Percentiles rank a stretch among this genome's conserved stretches.
Conservation (phyloP, 1,140 invertebrate species). For the Anthonomus grandis region DNA sequence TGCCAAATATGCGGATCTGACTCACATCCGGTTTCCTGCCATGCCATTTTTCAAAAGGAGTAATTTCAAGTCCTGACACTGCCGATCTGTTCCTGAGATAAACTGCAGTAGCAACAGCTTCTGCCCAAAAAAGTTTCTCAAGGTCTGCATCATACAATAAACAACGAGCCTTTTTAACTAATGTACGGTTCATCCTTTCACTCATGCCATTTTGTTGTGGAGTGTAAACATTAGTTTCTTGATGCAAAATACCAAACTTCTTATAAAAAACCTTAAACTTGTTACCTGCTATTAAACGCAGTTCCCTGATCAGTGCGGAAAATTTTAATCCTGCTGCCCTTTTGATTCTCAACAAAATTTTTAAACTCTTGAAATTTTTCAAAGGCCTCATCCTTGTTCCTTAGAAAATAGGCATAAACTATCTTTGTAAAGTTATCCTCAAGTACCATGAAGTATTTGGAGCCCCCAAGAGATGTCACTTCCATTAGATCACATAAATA, state of each 20-base stretch:
- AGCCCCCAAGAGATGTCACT: conserved; percentile 39
- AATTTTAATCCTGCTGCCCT: conserved; percentile 45
- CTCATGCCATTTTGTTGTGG: conserved; percentile 6
- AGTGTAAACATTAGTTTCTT: conserved; percentile 2
- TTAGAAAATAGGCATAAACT: conserved; percentile 19
- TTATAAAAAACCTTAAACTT: conserved; percentile 36
- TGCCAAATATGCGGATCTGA: conserved; percentile 40
- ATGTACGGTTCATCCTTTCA: conserved; percentile 8
- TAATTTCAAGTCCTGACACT: no score
- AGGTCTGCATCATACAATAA: no score
- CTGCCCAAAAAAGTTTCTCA: no score
- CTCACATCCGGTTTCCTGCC: conserved; percentile 37
- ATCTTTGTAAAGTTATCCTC: conserved; percentile 13
- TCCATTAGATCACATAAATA: conserved; percentile 41
- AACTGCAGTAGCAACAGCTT: no score
- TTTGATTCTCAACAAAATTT: conserved; percentile 16
- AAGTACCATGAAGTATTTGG: conserved; percentile 42
- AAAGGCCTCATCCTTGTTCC: conserved; percentile 10
- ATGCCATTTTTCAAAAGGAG: conserved; percentile 35
- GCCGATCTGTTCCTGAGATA: no score
- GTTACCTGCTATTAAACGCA: conserved; percentile 35
- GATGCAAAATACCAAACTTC: conserved; percentile 23
- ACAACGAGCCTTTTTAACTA: no score
- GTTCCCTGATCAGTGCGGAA: conserved; percentile 28
- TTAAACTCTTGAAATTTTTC: conserved; percentile 15